A percentile compares a stretch with the other conserved stretches of the same genome.
Conservation (phyloP, 2,888 invertebrate species). For the Pecten maximus region DNA sequence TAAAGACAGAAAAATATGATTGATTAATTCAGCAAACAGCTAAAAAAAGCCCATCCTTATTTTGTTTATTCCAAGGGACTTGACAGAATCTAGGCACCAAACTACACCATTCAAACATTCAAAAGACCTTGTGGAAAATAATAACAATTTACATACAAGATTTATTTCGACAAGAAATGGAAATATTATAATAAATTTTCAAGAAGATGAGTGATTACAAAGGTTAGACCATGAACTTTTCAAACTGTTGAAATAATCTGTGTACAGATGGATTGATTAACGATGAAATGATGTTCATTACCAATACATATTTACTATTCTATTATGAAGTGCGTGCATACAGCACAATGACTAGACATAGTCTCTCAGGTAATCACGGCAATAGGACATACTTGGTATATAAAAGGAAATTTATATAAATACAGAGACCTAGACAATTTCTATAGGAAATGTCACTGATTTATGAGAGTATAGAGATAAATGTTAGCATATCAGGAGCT, state of each 20-base stretch:
- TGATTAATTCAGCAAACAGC: not conserved
- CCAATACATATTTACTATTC: not conserved
- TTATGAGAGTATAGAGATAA: not conserved
- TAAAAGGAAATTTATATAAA: slow-evolving; percentile 28
- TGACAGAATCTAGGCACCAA: not conserved
- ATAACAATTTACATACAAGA: slow-evolving; percentile 13
- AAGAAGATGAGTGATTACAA: slow-evolving; percentile 20
- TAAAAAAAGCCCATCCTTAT: not conserved
- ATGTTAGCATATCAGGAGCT: not conserved
- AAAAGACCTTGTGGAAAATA: slow-evolving; percentile 18
- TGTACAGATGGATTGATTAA: not conserved
- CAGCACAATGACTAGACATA: not conserved
- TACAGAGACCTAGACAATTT: slow-evolving; percentile 26
- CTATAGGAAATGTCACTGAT: not conserved
- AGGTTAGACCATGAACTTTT: slow-evolving; percentile 13
- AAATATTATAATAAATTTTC: slow-evolving; percentile 25
- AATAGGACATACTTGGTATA: not conserved
- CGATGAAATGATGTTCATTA: not conserved
- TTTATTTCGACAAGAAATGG: not conserved
- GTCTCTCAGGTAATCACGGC: slow-evolving; percentile 3
- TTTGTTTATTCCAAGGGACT: not conserved
- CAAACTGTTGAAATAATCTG: slow-evolving; percentile 2
- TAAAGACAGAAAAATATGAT: not conserved
- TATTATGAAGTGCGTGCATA: not conserved
- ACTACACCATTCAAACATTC: not conserved